A percentile compares a stretch with the other conserved stretches of the same genome.
Conservation (phyloP, 2,888 invertebrate genomes). For the Ferrisia virgata region DNA sequence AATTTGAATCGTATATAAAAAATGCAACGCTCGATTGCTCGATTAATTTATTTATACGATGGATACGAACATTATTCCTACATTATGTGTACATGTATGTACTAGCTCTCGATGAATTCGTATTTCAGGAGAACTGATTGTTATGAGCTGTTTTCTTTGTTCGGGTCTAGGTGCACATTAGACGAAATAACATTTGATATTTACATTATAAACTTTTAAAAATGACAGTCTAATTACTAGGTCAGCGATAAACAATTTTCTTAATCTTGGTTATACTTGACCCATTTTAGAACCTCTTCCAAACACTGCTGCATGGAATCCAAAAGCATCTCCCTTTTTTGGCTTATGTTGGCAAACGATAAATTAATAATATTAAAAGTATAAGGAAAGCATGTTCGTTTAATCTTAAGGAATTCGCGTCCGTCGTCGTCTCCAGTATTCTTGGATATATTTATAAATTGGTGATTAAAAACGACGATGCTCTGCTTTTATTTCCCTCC, state of each 20-base stretch:
- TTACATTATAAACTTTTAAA: not conserved
- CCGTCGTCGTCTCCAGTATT: not conserved
- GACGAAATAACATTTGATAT: not conserved
- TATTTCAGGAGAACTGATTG: no score
- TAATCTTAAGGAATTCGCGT: not conserved
- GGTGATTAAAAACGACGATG: not conserved
- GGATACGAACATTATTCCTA: not conserved
- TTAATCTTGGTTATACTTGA: constrained; percentile 13
- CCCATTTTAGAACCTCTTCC: not conserved
- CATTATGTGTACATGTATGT: not conserved
- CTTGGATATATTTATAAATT: not conserved
- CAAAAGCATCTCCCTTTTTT: constrained; percentile 21
- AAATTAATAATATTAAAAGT: constrained; percentile 12
- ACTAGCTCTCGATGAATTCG: no score
- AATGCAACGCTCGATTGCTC: not conserved
- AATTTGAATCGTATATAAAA: not conserved
- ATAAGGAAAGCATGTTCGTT: not conserved
- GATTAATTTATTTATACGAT: not conserved
- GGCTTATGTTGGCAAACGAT: constrained; percentile 13
- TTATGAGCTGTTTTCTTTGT: no score
- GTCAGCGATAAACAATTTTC: constrained; percentile 3
- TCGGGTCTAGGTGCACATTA: no score
- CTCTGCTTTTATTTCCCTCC: not conserved
- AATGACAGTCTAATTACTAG: constrained; percentile 23
- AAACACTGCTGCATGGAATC: not conserved